A percentile compares a stretch with the other conserved stretches of the same genome.
Conservation (phyloP, 2,113 vertebrate species). For the Axis porcinus region DNA sequence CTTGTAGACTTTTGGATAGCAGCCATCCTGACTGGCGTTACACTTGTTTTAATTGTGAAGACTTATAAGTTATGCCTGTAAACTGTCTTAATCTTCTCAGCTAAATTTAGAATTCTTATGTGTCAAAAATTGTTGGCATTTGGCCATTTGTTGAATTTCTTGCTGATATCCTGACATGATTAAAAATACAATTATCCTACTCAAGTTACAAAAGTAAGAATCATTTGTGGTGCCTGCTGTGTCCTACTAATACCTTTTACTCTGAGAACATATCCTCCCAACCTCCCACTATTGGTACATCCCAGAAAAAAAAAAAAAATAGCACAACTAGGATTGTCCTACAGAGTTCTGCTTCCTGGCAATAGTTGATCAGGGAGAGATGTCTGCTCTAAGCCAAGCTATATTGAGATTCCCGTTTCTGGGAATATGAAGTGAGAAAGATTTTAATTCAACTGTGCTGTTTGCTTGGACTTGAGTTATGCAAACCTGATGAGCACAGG, state of each 20-base stretch:
- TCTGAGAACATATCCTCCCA: not conserved
- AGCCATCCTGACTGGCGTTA: too few species aligned
- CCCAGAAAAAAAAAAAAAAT: not conserved
- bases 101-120: not conserved
- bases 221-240: not conserved
- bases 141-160: not conserved
- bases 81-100: not conserved
- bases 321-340: not conserved
- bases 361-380: not conserved
- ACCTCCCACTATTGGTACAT: not conserved
- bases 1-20: too few species aligned
- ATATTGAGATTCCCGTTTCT: not conserved
- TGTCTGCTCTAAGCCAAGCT: not conserved
- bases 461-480: not conserved
- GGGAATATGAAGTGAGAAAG: not conserved
- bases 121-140: not conserved
- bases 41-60: not conserved
- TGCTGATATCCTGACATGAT: not conserved
- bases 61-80: not conserved
- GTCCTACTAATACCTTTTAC: not conserved
- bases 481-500: not conserved
- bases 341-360: not conserved
- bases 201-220: not conserved
- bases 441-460: not conserved
- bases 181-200: not conserved